Conservation (phyloP, 2,888 invertebrate genomes). For the Patella pellucida region DNA sequence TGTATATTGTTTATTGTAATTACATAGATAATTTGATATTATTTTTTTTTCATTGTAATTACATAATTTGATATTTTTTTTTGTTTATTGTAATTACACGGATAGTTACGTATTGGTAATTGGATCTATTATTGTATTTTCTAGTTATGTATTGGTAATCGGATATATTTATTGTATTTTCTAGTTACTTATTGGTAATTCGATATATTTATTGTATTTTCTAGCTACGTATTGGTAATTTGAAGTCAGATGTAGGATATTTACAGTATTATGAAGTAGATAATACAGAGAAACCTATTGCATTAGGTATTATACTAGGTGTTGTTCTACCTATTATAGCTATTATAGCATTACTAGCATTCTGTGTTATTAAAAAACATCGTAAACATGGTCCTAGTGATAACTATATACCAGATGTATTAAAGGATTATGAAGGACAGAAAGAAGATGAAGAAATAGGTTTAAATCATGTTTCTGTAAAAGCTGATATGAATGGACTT, state of each 20-base stretch:
- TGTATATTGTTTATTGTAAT: no score
- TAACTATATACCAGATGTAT: constrained; percentile 61
- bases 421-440: constrained; percentile 58
- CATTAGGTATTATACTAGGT: constrained; percentile 63
- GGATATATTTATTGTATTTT: constrained; percentile 4
- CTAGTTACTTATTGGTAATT: not conserved
- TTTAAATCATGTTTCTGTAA: constrained; percentile 56
- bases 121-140: not conserved
- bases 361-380: constrained; percentile 62
- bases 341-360: constrained; percentile 58
- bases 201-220: not conserved
- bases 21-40: no score
- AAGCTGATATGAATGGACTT: constrained; percentile 59
- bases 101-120: not conserved
- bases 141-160: constrained; percentile 41
- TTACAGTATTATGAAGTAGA: constrained; percentile 50
- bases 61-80: no score
- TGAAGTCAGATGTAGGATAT: constrained; percentile 50
- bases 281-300: constrained; percentile 50
- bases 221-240: constrained; percentile 57
- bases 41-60: no score
- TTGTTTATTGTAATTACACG: no score
- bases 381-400: constrained; percentile 58
- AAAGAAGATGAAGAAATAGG: constrained; percentile 55
- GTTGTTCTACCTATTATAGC: constrained; percentile 63